Evolutionary conservation across 1,140 invertebrate genomes (phyloP), one percentile per base, ranked within the genome.

Genomic region (Rhagoletis zephyria): DNA sequence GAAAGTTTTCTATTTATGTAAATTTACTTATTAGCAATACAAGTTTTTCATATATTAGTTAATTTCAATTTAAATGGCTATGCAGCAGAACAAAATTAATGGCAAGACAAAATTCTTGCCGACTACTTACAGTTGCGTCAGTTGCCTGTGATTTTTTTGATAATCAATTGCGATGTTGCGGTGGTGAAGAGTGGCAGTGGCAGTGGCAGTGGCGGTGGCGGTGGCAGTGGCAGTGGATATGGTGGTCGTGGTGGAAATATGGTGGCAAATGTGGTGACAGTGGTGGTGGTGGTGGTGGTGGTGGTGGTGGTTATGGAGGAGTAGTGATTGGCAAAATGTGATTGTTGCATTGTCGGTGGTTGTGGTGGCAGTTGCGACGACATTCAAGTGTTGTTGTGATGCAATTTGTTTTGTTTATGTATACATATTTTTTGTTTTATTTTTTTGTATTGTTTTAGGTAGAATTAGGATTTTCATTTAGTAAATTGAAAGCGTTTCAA

Each of bases 61-160:
- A 7, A 67, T 30, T 67, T 67, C 1, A 19, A 30, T 67, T 56
- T 19, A 81, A 67, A 67, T 45, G 16, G 16, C 5, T 81, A n/a
- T n/a, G n/a, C n/a, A n/a, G n/a, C n/a, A n/a, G 70, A 81, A 81
- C 30, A 30, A 81, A 74, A 56, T 48, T 30, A 4, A 63, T 63
- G 4, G 9, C 16, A 51, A 19, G 45, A 81, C 45, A 81, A 81
- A 16, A 81, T 16, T 81, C n/a, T 87, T 59, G 81, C 61, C 51
- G 87, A 88, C 87, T 88, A 88, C 87, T 88, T 88, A 88, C 87
- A 88, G 87, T 88, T 88, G 87, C 87, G 81, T 85, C 87, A 85
- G 77, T 88, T 85, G 87, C 61, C 87, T 88, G 87, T 88, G 81
- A 88, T 70, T 85, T 85, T n/a, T 30, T 87, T 87, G 74, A 56